Evolutionary conservation across 2,797 vertebrate species (phyloP), one percentile per base, ranked within the genome.

Genomic region (Phalanger gymnotis): DNA sequence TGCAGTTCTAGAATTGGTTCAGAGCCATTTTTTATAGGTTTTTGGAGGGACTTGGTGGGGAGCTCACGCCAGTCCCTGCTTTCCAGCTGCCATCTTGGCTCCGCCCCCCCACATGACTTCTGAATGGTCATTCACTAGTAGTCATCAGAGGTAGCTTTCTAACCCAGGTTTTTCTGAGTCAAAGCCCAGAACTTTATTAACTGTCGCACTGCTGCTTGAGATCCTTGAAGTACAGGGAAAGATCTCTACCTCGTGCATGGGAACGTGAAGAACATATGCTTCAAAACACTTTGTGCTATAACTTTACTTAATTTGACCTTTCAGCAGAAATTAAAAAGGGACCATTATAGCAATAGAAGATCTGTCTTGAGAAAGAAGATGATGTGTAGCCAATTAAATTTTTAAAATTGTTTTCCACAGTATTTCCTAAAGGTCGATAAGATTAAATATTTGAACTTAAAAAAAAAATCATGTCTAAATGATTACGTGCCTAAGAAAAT

Each of bases 401-500:
- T 57, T 58, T 92, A 51, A 81, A 47, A 54, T 95, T 81, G n/a
- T 54, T 95, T 94, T 66, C 58, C 89, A 54, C 27, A 91, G 92
- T 34, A 31, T 66, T 91, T 90, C 96, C 58, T 95, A 90, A 87
- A 73, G 91, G 91, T 92, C 81, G 28, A 25, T 58, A 51, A 54
- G 93, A 90, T 91, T 1, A 9, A 97, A 30, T 90, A 58, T 91
- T 61, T 25, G 47, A 93, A 73, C 81, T 30, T 53, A 61, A 9
- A 81, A 47, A 94, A 94, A 93, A 66, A 51, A 11, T 52, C 47
- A 2, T 25, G 9, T 96, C 92, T 96, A 93, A 89, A 92, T 27
- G 92, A 53, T 3, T n/a, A 91, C 56, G 0, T 47, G 1, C 56
- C 31, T 34, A 31, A 54, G 34, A 27, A 28, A 47, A 0, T 19